These are phyloP conservation scores for Miltochrista miniata DNA, from an alignment of 2,888 invertebrate genomes.

Conservation along the genomic window DNA sequence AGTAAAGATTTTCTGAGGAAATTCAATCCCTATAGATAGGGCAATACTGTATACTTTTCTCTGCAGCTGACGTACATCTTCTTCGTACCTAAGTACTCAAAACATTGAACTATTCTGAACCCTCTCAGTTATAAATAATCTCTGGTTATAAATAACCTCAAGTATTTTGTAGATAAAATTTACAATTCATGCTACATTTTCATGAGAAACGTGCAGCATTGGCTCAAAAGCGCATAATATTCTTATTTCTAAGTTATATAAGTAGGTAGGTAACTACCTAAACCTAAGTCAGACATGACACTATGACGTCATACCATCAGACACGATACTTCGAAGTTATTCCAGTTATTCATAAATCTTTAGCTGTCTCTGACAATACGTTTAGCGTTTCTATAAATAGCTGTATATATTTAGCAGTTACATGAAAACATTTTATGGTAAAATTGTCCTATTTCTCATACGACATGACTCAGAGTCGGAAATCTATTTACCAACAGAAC, in stretches of 20 bases:
- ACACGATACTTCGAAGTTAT: slow-evolving; percentile 9
- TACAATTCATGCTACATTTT: slow-evolving; percentile 3
- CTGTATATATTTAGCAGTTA: neutral
- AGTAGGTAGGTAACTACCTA: slow-evolving; percentile 3
- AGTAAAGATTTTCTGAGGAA: too few species aligned
- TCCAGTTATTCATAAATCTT: slow-evolving; percentile 9
- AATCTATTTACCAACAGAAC: slow-evolving; percentile 65
- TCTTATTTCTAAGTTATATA: slow-evolving; percentile 5
- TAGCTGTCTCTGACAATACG: slow-evolving; percentile 7
- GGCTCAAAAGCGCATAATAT: slow-evolving; percentile 4
- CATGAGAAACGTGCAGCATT: slow-evolving; percentile 1
- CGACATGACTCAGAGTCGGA: slow-evolving; percentile 19
- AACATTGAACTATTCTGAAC: too few species aligned
- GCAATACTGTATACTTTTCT: too few species aligned
- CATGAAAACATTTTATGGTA: too few species aligned
- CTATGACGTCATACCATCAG: slow-evolving; percentile 27
- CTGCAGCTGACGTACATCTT: too few species aligned
- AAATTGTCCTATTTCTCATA: slow-evolving; percentile 12
- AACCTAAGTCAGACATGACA: slow-evolving; percentile 18
- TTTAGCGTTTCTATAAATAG: slow-evolving; percentile 20
- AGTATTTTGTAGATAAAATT: neutral
- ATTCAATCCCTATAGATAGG: too few species aligned
- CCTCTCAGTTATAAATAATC: neutral
- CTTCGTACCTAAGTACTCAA: too few species aligned
- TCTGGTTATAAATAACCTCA: neutral